Conservation (phyloP, 2,888 invertebrate genomes). For the Koerneria pararmatus region DNA sequence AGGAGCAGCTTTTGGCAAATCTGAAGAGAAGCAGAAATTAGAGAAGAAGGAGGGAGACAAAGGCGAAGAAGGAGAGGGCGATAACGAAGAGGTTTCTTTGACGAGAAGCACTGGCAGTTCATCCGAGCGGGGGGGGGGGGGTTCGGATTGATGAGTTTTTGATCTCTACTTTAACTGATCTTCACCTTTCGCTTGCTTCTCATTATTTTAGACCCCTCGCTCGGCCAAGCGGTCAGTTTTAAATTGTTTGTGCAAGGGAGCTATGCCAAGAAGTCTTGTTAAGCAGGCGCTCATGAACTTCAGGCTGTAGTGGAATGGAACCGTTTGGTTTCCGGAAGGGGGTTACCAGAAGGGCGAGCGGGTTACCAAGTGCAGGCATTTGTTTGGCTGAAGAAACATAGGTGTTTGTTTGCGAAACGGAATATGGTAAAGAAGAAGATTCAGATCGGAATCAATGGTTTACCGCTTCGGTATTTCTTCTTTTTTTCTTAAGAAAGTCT, state of each 20-base stretch:
- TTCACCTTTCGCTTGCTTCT: background rate
- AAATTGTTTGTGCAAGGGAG: background rate
- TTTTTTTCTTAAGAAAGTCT: too few relatives aligned
- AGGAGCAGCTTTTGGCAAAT: too few relatives aligned
- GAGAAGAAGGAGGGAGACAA: too few relatives aligned
- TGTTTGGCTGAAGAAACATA: too few relatives aligned
- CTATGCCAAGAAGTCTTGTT: constrained; percentile 2
- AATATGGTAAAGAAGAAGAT: too few relatives aligned
- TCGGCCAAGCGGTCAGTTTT: background rate
- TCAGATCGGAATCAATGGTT: too few relatives aligned
- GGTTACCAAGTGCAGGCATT: too few relatives aligned
- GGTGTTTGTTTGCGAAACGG: too few relatives aligned
- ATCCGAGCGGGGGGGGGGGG: background rate
- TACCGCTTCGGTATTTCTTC: too few relatives aligned
- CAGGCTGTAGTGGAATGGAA: background rate
- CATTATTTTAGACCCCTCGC: background rate
- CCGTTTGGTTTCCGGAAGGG: too few relatives aligned
- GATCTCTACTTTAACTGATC: background rate
- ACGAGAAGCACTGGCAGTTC: background rate
- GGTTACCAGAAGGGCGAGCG: too few relatives aligned
- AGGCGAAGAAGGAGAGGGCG: background rate
- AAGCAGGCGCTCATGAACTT: constrained; percentile 2
- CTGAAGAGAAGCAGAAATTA: too few relatives aligned
- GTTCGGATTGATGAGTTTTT: background rate
- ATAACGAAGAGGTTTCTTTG: background rate